A percentile compares a stretch with the other conserved stretches of the same genome.
phyloP scores from a whole-genome alignment of 2,113 vertebrate species.

The Onychorhynchus coronatus region DNA sequence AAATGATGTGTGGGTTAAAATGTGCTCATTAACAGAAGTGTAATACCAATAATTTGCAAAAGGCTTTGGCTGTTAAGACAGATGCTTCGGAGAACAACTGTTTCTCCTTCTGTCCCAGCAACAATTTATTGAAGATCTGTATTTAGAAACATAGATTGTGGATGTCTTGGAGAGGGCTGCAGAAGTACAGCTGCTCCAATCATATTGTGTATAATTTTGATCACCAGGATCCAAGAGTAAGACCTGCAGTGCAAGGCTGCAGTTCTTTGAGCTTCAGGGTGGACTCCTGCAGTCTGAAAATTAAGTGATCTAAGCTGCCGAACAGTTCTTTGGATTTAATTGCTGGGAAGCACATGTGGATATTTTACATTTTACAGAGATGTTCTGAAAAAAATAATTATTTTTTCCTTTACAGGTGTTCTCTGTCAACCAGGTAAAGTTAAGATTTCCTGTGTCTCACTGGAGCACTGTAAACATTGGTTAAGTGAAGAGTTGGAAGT shows the following conservation, averaged over 20 bases:
- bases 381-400: neutral
- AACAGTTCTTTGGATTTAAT: neutral
- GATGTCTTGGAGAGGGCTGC: neutral
- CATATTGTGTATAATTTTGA: neutral
- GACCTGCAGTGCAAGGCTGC: neutral
- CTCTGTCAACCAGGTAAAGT: neutral
- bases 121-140: neutral
- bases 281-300: neutral
- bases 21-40: neutral
- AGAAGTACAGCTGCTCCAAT: neutral
- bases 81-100: neutral
- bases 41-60: neutral
- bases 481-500: conserved; percentile 30
- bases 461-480: neutral
- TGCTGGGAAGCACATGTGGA: neutral
- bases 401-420: neutral
- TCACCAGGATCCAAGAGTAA: neutral
- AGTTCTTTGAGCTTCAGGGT: neutral
- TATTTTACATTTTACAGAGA: neutral
- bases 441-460: neutral
- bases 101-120: neutral
- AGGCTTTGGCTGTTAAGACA: neutral
- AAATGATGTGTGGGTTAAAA: neutral
- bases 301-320: neutral
- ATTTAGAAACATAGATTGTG: neutral